Base-by-base conservation (phyloP, 2,113 vertebrate species). In the Eonycteris spelaea region DNA sequence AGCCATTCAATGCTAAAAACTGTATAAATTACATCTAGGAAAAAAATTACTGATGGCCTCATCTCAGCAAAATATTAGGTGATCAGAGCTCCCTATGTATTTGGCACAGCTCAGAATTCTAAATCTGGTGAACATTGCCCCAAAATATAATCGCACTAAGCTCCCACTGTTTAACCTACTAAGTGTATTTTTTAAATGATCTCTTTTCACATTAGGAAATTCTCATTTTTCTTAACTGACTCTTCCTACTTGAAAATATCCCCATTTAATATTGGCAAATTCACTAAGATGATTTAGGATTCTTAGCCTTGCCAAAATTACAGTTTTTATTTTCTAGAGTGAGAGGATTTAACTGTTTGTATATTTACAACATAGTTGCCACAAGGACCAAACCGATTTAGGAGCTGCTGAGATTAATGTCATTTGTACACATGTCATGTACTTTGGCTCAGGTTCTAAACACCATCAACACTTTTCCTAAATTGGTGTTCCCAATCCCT, bases 201-300 rank as follows among this genome's bases (percentile, higher is more conserved):
- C 88, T 98, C 90, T 96, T 98, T 98, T 97, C 97, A 97, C 45
- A 77, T 67, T 88, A 97, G 94, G 78, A 98, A 98, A 98, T 90
- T 96, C 73, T 97, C 86, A 38, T 96, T 97, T 97, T 92, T 96
- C 82, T 97, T 97, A 98, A 97, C 40, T 91, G 68, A 97, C 84
- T 93, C 83, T 65, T 88, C 26, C 78, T 96, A 85, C 63, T 93
- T 89, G 55, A 97, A 97, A 97, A 78, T 4, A 15, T 26, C 3
- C 15, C 85, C 83, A 94, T 96, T 97, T 96, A 92, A 97, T 97
- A 96, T 97, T 68, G 94, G 97, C 89, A 91, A 90, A 96, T 94
- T 70, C 78, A 74, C 96, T 95, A 94, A 97, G 96, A 96, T 45
- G 6, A 67, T 92, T 94, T 71, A 90, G 68, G 87, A 86, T 61